These are phyloP conservation scores for Tetragonula carbonaria DNA, from an alignment of 2,888 invertebrate genomes.

Conservation along the genomic window DNA sequence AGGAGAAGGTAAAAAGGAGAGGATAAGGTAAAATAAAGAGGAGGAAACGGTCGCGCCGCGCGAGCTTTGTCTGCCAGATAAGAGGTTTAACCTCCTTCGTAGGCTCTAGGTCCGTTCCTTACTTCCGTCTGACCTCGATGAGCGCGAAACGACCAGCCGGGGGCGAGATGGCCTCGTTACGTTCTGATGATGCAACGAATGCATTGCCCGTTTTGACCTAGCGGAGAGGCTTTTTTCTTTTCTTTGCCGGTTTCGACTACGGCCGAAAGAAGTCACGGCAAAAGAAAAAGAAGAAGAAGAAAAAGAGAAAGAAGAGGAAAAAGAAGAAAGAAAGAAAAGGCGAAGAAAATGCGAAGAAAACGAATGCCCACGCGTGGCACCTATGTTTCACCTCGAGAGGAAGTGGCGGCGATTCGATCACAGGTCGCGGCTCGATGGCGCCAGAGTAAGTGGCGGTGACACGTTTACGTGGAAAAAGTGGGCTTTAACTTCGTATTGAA, in stretches of 20 bases:
- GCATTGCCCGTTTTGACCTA: conserved; percentile 46
- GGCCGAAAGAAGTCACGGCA: neutral
- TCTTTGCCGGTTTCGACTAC: conserved; percentile 8
- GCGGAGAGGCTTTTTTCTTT: conserved; percentile 1
- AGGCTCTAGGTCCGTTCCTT: conserved; percentile 55
- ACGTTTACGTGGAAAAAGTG: conserved; percentile 41
- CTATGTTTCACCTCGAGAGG: conserved; percentile 11
- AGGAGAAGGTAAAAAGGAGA: neutral
- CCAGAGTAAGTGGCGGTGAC: conserved; percentile 15
- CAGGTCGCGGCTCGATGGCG: conserved; percentile 28
- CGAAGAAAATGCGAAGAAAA: neutral
- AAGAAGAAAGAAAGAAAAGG: neutral
- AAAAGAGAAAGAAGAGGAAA: neutral
- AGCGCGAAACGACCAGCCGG: conserved; percentile 54
- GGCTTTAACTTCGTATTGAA: conserved; percentile 42
- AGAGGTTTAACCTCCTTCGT: conserved; percentile 64
- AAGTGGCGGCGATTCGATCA: conserved; percentile 47
- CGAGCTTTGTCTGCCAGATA: conserved; percentile 56
- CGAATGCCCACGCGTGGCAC: conserved; percentile 26
- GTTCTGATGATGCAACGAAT: conserved; percentile 51
- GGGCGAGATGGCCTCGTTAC: conserved; percentile 63
- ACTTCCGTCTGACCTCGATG: conserved; percentile 65
- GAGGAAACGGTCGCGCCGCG: conserved; percentile 27
- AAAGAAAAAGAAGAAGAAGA: neutral
- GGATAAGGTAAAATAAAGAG: neutral